These are phyloP conservation scores for Gorsachius magnificus DNA, from an alignment of 2,797 vertebrate genomes.

Conservation along the genomic window DNA sequence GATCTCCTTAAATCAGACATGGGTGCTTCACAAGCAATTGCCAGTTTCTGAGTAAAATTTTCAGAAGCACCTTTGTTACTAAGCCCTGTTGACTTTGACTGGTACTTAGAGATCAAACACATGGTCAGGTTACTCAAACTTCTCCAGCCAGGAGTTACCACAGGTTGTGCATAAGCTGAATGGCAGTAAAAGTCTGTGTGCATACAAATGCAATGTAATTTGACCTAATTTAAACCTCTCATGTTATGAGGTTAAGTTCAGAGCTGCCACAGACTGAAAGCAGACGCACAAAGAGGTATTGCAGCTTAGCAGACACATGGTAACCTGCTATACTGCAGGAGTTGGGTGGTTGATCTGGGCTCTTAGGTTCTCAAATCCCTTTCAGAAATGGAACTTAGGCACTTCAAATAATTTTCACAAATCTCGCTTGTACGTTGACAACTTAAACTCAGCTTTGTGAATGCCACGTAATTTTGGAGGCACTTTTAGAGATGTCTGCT, in stretches of 20 bases:
- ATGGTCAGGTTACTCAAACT: not conserved
- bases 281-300: not conserved
- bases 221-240: conserved; percentile 1
- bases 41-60: not conserved
- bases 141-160: not conserved
- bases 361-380: not conserved
- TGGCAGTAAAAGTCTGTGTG: not conserved
- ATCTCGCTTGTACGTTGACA: not conserved
- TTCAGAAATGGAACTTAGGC: not conserved
- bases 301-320: rapidly evolving
- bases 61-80: not conserved
- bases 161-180: not conserved
- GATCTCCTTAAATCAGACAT: not conserved
- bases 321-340: not conserved
- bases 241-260: not conserved
- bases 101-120: not conserved
- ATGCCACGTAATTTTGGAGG: not conserved
- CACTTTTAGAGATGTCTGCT: not conserved
- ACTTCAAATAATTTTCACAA: not conserved
- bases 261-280: conserved; percentile 16
- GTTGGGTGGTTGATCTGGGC: not conserved
- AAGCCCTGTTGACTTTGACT: not conserved
- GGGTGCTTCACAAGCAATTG: not conserved
- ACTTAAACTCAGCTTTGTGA: not conserved
- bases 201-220: not conserved